A percentile compares a stretch with the other conserved stretches of the same genome.
These are phyloP conservation scores for Glaucopsyche alexis DNA, from an alignment of 2,888 invertebrate species.

Conservation along the genomic window DNA sequence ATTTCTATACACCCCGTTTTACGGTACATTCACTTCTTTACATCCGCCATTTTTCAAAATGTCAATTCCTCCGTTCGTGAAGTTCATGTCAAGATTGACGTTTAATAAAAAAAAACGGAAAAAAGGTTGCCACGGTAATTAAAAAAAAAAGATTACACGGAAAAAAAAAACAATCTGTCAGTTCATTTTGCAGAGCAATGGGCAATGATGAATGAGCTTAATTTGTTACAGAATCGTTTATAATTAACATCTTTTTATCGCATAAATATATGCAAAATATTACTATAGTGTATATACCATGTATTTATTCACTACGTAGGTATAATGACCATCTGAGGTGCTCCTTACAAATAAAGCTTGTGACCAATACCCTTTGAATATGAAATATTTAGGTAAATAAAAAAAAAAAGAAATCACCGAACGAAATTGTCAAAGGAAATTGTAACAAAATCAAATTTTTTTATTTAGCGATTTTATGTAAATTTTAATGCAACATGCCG, in stretches of 20 bases:
- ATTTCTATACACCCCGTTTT: too few relatives aligned
- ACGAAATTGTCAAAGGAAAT: constrained; percentile 24
- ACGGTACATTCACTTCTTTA: background rate
- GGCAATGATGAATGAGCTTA: too few relatives aligned
- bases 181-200: too few relatives aligned
- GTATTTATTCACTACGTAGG: too few relatives aligned
- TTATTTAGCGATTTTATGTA: background rate
- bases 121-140: too few relatives aligned
- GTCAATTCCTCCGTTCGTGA: background rate
- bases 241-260: too few relatives aligned
- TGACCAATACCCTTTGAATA: background rate
- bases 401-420: constrained; percentile 8
- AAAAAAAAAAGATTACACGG: too few relatives aligned
- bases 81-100: background rate
- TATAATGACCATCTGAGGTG: background rate
- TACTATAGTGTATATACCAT: too few relatives aligned
- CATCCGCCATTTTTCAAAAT: constrained; percentile 29
- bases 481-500: constrained; percentile 24
- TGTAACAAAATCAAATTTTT: constrained; percentile 16
- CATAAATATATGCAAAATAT: too few relatives aligned
- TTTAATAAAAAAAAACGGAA: background rate
- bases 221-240: too few relatives aligned
- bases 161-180: too few relatives aligned
- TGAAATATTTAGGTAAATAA: background rate
- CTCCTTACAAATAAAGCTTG: background rate